Evolutionary conservation across 2,888 invertebrate species (phyloP), one percentile per base, ranked within the genome.

Genomic region (Phrixothrix hirtus): DNA sequence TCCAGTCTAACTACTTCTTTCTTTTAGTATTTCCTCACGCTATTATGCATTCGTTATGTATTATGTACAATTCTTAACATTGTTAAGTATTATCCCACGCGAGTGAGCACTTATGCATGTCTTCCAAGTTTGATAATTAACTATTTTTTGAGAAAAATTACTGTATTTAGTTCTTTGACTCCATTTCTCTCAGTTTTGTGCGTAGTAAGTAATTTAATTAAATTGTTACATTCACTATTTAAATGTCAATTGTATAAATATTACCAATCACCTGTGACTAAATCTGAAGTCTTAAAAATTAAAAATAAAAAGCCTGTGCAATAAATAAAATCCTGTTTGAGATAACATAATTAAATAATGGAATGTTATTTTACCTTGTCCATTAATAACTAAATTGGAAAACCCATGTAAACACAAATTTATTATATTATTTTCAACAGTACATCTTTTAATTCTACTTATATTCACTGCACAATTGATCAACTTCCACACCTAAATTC

Each of bases 401-500:
- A 5, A 5, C 7, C 21, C 21, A n/a, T n/a, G n/a, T n/a, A n/a
- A n/a, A n/a, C n/a, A n/a, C n/a, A n/a, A n/a, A n/a, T n/a, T n/a
- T n/a, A n/a, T n/a, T n/a, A n/a, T n/a, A n/a, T n/a, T 11, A 16
- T 41, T 29, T 25, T 32, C 29, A 27, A 27, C 15, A 29, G 44
- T 27, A 16, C 50, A 50, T 51, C 51, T 30, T 47, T n/a, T 45
- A 44, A 44, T 46, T 34, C 25, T 27, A 12, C 14, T n/a, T 14
- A 48, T 48, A 41, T 47, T 39, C 38, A 45, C 39, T 44, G 14
- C 47, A 53, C 47, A 53, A 37, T 39, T 31, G 48, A 42, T 53
- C 42, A 53, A 43, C 43, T 46, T 58, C 58, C 58, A 54, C 58
- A 58, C 58, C 58, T 58, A 54, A 56, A 59, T 57, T 59, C 59